Base-by-base conservation (phyloP, 1,140 invertebrate genomes). In the Sycophaga agraensis region DNA sequence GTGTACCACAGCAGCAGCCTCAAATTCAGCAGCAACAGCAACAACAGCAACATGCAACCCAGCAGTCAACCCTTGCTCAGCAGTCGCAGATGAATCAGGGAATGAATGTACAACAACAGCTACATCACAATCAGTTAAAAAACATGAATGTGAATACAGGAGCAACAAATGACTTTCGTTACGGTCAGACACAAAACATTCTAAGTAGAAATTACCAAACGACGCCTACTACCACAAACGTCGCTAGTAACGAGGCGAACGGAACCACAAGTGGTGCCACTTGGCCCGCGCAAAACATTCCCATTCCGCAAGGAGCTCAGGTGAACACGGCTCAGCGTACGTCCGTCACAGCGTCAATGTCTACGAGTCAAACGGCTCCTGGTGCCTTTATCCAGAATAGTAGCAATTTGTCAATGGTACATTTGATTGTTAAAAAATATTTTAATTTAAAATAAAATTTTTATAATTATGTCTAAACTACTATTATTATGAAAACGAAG, bases 121-220 rank as follows among this genome's bases (percentile, higher is more conserved):
- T 79, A 14, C 77, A 80, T 68, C 78, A 80, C 31, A 80, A 81
- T 70, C 77, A 80, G 55, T 50, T 78, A 26, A 80, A 80, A 45
- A 80, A 75, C 31, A 54, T 73, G 5, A 80, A 80, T 24, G 67
- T 79, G 12, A 79, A 79, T 55, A 76, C 76, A 1, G 74, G 74
- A 24, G 74, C 75, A 21, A 78, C 71, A 16, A 78, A 67, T 59
- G 79, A 81, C 70, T 81, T 80, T 70, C 78, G 77, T n/a, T 80
- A 81, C 42, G 78, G 78, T 45, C 79, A 79, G 51, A 81, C 77
- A 66, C 79, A 81, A 60, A 81, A 81, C 66, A 80, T 80, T 24
- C 65, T 80, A 6, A 81, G 77, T 55, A 76, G 78, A 74, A 81
- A 80, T 73, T 79, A 73, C 61, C 59, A 67, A 28, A 54, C 64